Percentiles rank a stretch among this genome's conserved stretches.
These are phyloP conservation scores for Colletes gigas DNA, from an alignment of 1,140 invertebrate genomes.

Conservation along the genomic window DNA sequence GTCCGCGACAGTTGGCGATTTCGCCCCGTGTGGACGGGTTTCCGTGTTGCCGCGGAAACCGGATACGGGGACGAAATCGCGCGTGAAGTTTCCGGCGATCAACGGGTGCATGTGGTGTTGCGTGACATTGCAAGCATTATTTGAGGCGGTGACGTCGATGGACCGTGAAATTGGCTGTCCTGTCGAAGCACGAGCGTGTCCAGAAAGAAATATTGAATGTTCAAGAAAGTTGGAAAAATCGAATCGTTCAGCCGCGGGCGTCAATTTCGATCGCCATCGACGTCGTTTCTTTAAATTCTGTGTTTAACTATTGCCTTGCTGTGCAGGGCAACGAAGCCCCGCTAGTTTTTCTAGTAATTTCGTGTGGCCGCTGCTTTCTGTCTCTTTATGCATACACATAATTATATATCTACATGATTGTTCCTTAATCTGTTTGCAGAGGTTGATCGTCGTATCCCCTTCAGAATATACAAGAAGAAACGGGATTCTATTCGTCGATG, in stretches of 20 bases:
- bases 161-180: background rate
- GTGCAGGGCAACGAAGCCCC: conserved; percentile 53
- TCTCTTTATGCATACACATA: conserved; percentile 56
- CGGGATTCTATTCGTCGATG: background rate
- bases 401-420: conserved; percentile 45
- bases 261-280: conserved; percentile 15
- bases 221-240: background rate
- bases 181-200: background rate
- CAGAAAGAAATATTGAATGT: too few species aligned
- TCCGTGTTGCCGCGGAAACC: background rate
- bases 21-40: background rate
- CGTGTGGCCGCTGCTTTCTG: conserved; percentile 66
- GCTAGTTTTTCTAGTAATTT: conserved; percentile 61
- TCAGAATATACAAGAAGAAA: background rate
- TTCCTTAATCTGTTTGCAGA: conserved; percentile 19
- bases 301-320: conserved; percentile 60
- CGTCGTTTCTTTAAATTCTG: conserved; percentile 49
- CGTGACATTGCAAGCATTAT: conserved; percentile 59
- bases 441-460: conserved; percentile 23
- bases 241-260: too few species aligned
- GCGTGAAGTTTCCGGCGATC: conserved; percentile 31
- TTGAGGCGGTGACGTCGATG: conserved; percentile 47
- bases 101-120: conserved; percentile 73
- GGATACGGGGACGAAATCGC: background rate
- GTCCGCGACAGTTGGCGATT: background rate